These are phyloP conservation scores for Sebastes vulpes DNA, from an alignment of 2,797 vertebrate genomes.

Conservation along the genomic window DNA sequence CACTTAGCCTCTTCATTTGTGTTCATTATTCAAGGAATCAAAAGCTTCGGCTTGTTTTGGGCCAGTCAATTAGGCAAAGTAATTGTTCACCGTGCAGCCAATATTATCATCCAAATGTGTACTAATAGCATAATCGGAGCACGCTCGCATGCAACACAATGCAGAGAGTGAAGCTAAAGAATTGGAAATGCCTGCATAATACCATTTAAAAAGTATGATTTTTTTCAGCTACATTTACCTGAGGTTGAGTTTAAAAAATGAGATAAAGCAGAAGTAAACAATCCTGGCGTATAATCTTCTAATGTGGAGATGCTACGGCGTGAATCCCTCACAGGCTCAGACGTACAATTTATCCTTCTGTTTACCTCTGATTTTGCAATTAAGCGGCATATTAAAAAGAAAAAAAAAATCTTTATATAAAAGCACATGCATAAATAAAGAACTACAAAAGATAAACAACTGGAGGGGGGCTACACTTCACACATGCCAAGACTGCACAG, in stretches of 20 bases:
- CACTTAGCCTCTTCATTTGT: conserved; percentile 51
- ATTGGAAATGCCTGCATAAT: not conserved
- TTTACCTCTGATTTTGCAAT: conserved; percentile 60
- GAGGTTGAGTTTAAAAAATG: conserved; percentile 30
- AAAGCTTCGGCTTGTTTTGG: conserved; percentile 53
- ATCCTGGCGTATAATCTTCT: conserved; percentile 39
- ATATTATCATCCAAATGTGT: conserved; percentile 47
- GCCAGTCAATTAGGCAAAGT: conserved; percentile 38
- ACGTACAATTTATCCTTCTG: conserved; percentile 39
- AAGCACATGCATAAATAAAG: conserved; percentile 51
- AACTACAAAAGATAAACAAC: conserved; percentile 58
- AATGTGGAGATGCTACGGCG: conserved; percentile 23
- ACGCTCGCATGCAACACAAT: conserved; percentile 9
- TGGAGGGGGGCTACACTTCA: conserved; percentile 12
- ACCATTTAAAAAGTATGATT: conserved; percentile 1
- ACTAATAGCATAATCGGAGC: conserved; percentile 32
- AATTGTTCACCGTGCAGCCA: conserved; percentile 52
- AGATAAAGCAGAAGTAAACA: conserved; percentile 53
- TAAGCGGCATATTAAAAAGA: conserved; percentile 49
- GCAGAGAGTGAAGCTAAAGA: not conserved
- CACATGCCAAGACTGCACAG: not conserved
- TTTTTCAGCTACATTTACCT: not conserved
- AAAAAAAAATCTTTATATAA: conserved; percentile 3
- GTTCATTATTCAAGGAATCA: conserved; percentile 62
- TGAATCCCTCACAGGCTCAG: conserved; percentile 59